These are phyloP conservation scores for Chlamydotis undulata DNA, from an alignment of 2,113 vertebrate genomes.

Conservation along the genomic window DNA sequence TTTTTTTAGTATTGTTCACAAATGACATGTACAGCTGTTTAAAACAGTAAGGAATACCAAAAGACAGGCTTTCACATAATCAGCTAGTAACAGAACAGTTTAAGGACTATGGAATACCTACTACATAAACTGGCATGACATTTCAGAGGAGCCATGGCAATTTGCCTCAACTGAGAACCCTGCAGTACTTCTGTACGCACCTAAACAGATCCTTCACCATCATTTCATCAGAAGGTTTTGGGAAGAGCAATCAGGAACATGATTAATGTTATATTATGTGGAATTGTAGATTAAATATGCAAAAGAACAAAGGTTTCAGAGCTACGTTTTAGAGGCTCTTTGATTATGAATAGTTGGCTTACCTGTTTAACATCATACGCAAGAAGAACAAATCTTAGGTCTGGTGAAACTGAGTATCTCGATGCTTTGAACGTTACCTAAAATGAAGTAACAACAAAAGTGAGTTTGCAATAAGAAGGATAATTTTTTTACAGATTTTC, in stretches of 20 bases:
- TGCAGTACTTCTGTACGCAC: background rate
- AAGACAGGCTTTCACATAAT: background rate
- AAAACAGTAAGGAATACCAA: background rate
- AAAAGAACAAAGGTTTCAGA: background rate
- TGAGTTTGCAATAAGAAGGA: background rate
- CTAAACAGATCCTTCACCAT: background rate
- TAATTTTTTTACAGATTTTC: background rate
- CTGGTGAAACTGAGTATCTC: constrained; percentile 91
- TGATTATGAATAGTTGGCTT: background rate
- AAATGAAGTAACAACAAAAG: background rate
- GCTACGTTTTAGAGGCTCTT: background rate
- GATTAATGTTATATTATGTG: background rate
- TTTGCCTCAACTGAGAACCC: background rate
- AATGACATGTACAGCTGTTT: background rate
- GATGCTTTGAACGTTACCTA: constrained; percentile 95
- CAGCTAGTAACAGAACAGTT: background rate
- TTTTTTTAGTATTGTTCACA: background rate
- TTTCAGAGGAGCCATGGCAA: background rate
- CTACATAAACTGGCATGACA: fast-evolving
- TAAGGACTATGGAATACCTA: background rate
- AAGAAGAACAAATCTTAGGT: constrained; percentile 93
- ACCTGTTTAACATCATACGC: constrained; percentile 97
- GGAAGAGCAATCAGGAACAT: background rate
- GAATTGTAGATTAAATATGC: background rate
- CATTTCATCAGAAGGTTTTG: background rate